phyloP scores from a whole-genome alignment of 2,113 vertebrate species.

The Ginglymostoma cirratum region DNA sequence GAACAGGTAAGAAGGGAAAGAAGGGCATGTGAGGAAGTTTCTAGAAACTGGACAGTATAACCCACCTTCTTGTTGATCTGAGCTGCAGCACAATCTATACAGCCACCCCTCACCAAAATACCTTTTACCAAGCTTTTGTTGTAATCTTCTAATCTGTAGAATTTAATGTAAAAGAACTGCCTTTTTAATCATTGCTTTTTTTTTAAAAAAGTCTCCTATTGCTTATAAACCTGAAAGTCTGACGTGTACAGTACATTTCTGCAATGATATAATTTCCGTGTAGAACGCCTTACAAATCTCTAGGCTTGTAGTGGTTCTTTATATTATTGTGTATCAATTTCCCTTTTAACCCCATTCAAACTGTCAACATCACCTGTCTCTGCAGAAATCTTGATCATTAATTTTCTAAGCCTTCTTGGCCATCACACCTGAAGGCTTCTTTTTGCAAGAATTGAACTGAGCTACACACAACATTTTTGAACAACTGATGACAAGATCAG shows the following conservation, averaged over 20 bases:
- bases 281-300: constrained; percentile 24
- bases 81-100: constrained; percentile 36
- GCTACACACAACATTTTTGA: background rate
- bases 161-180: constrained; percentile 25
- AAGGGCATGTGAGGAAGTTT: constrained; percentile 58
- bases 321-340: background rate
- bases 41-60: constrained; percentile 42
- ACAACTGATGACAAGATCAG: background rate
- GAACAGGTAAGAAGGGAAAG: constrained; percentile 71
- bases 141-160: constrained; percentile 37
- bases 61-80: constrained; percentile 27
- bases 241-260: constrained; percentile 35
- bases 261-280: constrained; percentile 16
- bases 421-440: background rate
- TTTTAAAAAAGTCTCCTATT: background rate
- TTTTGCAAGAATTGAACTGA: background rate
- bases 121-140: constrained; percentile 33
- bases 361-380: background rate
- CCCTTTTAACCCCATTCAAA: constrained; percentile 3
- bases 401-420: background rate
- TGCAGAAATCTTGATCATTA: background rate
- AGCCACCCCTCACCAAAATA: constrained; percentile 31
- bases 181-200: constrained; percentile 28
- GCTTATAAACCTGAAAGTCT: constrained; percentile 30
- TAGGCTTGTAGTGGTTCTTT: background rate